phyloP scores from a whole-genome alignment of 2,888 invertebrate species.

The Acleris sparsana region DNA sequence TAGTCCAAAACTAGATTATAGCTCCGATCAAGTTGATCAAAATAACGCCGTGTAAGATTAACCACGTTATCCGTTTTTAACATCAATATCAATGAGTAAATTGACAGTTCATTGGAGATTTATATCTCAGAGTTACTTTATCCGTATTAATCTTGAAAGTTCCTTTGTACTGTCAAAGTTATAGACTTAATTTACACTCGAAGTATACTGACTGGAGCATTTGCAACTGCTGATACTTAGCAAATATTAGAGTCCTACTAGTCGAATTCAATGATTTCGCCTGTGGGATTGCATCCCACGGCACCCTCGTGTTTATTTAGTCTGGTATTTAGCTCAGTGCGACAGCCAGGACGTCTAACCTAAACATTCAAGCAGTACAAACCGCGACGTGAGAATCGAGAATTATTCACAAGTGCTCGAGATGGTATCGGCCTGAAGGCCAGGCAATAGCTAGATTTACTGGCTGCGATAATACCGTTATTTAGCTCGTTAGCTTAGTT shows the following conservation, averaged over 20 bases:
- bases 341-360: slow-evolving; percentile 22
- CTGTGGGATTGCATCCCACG: slow-evolving; percentile 20
- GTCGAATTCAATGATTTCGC: slow-evolving; percentile 8
- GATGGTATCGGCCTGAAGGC: slow-evolving; percentile 51
- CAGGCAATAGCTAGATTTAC: slow-evolving; percentile 52
- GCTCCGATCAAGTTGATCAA: too few species aligned
- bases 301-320: slow-evolving; percentile 17
- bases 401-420: slow-evolving; percentile 48
- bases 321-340: slow-evolving; percentile 25
- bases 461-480: slow-evolving; percentile 55
- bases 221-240: neutral
- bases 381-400: slow-evolving; percentile 44
- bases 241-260: slow-evolving; percentile 6
- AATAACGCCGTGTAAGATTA: too few species aligned
- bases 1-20: too few species aligned
- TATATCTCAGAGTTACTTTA: too few species aligned
- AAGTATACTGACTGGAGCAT: too few species aligned
- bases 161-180: too few species aligned
- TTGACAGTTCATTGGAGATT: too few species aligned
- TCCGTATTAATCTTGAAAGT: too few species aligned
- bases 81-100: too few species aligned
- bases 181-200: too few species aligned
- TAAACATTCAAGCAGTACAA: slow-evolving; percentile 17
- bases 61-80: too few species aligned
- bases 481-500: slow-evolving; percentile 59